These are phyloP conservation scores for Stictocephala bisonia DNA, from an alignment of 2,888 invertebrate species.

Conservation along the genomic window DNA sequence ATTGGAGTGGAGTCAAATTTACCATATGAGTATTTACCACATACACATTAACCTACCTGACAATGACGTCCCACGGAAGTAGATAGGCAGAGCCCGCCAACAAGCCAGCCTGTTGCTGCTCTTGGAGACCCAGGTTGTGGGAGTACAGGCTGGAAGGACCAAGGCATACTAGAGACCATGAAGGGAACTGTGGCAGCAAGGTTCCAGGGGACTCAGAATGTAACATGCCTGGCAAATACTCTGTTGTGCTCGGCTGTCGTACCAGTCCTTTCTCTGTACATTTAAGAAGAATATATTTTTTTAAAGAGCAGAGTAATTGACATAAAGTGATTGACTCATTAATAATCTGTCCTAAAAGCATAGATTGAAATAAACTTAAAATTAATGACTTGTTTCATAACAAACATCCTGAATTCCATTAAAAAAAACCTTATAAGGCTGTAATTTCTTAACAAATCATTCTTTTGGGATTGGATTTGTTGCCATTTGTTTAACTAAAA, in stretches of 20 bases:
- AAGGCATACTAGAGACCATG: conserved; percentile 80
- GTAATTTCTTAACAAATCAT: too few species aligned
- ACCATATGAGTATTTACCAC: too few species aligned
- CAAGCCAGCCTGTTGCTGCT: conserved; percentile 83
- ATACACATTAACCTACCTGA: too few species aligned
- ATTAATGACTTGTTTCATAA: too few species aligned
- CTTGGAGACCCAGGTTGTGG: conserved; percentile 83
- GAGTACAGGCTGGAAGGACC: conserved; percentile 93
- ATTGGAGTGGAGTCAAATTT: too few species aligned
- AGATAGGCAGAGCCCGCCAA: conserved; percentile 89
- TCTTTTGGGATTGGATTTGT: too few species aligned
- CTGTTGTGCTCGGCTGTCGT: conserved; percentile 84
- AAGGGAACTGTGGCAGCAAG: conserved; percentile 61
- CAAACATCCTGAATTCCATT: too few species aligned
- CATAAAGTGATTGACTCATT: too few species aligned
- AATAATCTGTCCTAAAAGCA: too few species aligned
- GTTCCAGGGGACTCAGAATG: conserved; percentile 80
- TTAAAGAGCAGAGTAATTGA: conserved; percentile 54
- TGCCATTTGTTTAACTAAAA: too few species aligned
- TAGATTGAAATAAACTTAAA: too few species aligned
- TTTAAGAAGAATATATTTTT: conserved; percentile 59
- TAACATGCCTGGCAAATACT: conserved; percentile 92
- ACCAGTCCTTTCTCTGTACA: conserved; percentile 71
- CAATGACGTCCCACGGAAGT: conserved; percentile 92
- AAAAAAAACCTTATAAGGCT: too few species aligned